Conservation (phyloP, 1,140 invertebrate genomes). For the Drosophila azteca region DNA sequence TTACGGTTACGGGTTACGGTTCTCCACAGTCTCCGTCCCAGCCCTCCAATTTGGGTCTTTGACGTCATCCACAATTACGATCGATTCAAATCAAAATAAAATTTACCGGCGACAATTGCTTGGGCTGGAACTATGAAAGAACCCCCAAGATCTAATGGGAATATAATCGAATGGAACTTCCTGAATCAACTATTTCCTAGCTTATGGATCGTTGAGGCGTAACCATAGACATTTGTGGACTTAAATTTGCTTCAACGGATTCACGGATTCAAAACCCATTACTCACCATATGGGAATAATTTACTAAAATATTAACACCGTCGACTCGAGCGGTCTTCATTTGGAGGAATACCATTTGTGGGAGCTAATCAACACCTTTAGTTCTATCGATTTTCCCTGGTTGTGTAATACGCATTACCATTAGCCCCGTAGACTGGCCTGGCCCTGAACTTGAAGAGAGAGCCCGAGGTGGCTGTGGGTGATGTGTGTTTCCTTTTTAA, state of each 20-base stretch:
- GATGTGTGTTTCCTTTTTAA: conserved; percentile 9
- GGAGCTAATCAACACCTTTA: conserved; percentile 50
- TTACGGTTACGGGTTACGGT: conserved; percentile 38
- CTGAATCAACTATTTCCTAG: neutral
- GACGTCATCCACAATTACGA: conserved; percentile 55
- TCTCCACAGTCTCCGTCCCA: conserved; percentile 4
- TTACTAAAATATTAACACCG: conserved; percentile 19
- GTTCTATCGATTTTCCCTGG: conserved; percentile 63
- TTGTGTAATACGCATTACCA: conserved; percentile 61
- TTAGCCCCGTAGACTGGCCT: conserved; percentile 32
- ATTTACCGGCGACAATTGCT: conserved; percentile 49
- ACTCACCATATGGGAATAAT: conserved; percentile 15
- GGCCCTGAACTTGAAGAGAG: conserved; percentile 65
- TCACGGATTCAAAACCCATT: too few relatives aligned
- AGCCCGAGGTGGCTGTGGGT: conserved; percentile 4
- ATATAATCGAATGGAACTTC: conserved; percentile 1
- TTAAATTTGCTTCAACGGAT: neutral
- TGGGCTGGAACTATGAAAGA: conserved; percentile 13
- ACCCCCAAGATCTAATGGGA: conserved; percentile 12
- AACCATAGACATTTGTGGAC: too few relatives aligned
- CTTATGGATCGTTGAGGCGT: conserved; percentile 19
- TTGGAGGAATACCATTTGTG: conserved; percentile 18
- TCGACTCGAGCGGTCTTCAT: conserved; percentile 5
- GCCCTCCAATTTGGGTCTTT: conserved; percentile 14
- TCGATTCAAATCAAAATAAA: conserved; percentile 69